A percentile compares a stretch with the other conserved stretches of the same genome.
Evolutionary conservation across 2,888 invertebrate genomes (phyloP).

Genomic region (Eupithecia tripunctaria): DNA sequence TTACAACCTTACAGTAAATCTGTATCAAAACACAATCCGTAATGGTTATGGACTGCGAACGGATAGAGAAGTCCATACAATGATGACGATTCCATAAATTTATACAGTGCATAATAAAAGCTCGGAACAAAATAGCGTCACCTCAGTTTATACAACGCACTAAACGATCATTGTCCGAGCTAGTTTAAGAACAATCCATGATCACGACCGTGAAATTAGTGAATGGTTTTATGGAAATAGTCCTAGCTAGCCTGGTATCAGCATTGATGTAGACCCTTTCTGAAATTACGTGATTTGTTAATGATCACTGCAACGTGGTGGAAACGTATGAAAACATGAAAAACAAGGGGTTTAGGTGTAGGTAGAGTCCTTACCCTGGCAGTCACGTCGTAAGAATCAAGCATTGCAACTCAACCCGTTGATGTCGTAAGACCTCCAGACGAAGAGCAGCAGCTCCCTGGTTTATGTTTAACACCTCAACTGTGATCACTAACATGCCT

Average conservation of each 20-base stretch:
- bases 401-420: too few species aligned
- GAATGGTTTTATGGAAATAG: conserved; percentile 63
- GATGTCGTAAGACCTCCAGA: too few species aligned
- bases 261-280: not conserved
- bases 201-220: conserved; percentile 72
- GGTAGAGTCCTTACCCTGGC: not conserved
- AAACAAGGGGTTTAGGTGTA: not conserved
- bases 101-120: conserved; percentile 83
- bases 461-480: too few species aligned
- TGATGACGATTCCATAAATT: conserved; percentile 84
- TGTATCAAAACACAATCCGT: conserved; percentile 78
- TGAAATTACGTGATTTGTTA: not conserved
- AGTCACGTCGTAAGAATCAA: too few species aligned
- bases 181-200: conserved; percentile 62
- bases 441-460: too few species aligned
- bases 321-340: not conserved
- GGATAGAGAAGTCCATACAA: conserved; percentile 80
- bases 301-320: not conserved
- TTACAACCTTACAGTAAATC: conserved; percentile 66
- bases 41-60: conserved; percentile 80
- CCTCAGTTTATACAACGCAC: conserved; percentile 72
- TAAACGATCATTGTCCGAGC: conserved; percentile 67
- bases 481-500: too few species aligned
- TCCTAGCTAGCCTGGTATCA: conserved; percentile 40
- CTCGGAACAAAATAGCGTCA: conserved; percentile 79